Percentiles rank a stretch among this genome's conserved stretches.
These are phyloP conservation scores for Steinernema scapterisci DNA, from an alignment of 2,888 invertebrate genomes.

Conservation along the genomic window DNA sequence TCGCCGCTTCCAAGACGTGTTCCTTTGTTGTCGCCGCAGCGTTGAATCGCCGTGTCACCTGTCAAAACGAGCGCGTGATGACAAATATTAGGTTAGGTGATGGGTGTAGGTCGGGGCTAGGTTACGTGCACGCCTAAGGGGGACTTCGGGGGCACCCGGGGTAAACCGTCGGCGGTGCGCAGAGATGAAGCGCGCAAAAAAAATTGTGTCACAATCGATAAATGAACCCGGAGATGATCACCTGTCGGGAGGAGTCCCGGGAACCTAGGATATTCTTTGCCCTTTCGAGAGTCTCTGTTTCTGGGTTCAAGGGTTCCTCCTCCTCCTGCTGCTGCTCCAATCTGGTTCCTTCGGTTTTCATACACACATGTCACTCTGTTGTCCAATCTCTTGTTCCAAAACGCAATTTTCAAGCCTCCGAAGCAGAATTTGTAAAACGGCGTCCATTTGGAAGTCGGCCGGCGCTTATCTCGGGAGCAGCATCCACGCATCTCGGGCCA, in stretches of 20 bases:
- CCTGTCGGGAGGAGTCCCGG: not conserved
- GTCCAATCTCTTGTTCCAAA: too few species aligned
- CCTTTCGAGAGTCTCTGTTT: too few species aligned
- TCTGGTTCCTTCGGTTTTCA: too few species aligned
- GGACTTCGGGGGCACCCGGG: constrained; percentile 1
- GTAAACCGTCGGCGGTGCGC: not conserved
- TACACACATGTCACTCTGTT: too few species aligned
- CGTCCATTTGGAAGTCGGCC: too few species aligned
- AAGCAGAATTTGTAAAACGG: too few species aligned
- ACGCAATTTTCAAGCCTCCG: too few species aligned
- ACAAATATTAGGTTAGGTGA: constrained; percentile 32
- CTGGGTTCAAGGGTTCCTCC: too few species aligned
- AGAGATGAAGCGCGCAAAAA: constrained; percentile 29
- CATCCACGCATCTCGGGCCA: not conserved
- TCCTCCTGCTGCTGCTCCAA: too few species aligned
- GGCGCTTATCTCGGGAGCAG: not conserved
- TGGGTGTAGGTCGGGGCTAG: constrained; percentile 25
- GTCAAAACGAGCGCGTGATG: constrained; percentile 24
- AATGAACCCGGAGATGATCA: constrained; percentile 12
- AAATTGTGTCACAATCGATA: constrained; percentile 30
- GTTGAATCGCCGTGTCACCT: constrained; percentile 10
- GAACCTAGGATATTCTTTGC: too few species aligned
- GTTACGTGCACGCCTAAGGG: constrained; percentile 29
- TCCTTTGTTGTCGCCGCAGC: too few species aligned
- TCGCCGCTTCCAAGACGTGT: not conserved